Percentiles rank a stretch among this genome's conserved stretches.
phyloP scores from a whole-genome alignment of 2,113 vertebrate species.

The Jaculus jaculus region DNA sequence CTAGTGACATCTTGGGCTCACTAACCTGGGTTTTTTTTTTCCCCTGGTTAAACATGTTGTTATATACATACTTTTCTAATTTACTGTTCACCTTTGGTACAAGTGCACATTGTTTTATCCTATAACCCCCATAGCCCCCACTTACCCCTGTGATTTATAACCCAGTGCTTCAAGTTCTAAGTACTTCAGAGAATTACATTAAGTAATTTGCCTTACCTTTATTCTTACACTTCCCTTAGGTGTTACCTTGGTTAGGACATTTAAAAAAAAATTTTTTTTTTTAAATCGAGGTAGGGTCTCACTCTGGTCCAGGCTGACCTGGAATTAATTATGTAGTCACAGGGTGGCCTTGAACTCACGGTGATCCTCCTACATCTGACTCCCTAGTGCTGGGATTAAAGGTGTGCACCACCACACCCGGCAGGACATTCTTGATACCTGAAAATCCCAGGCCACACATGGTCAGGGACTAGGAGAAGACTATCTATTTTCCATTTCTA shows the following conservation, averaged over 20 bases:
- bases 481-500: no score
- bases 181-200: background rate
- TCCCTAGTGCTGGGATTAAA: no score
- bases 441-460: no score
- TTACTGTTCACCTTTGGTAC: background rate
- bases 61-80: background rate
- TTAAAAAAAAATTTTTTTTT: no score
- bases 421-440: background rate
- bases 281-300: no score
- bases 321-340: no score
- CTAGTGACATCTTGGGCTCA: background rate
- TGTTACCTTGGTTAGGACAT: background rate
- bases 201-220: background rate
- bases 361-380: no score
- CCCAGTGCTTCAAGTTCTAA: background rate
- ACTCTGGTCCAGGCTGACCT: no score
- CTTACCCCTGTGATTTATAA: background rate
- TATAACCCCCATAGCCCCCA: background rate
- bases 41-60: background rate
- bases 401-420: no score
- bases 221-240: background rate
- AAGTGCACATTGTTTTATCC: background rate
- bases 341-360: no score
- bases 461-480: no score
- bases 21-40: background rate